Conservation (phyloP, 2,888 invertebrate genomes). For the Macrophya alboannulata region DNA sequence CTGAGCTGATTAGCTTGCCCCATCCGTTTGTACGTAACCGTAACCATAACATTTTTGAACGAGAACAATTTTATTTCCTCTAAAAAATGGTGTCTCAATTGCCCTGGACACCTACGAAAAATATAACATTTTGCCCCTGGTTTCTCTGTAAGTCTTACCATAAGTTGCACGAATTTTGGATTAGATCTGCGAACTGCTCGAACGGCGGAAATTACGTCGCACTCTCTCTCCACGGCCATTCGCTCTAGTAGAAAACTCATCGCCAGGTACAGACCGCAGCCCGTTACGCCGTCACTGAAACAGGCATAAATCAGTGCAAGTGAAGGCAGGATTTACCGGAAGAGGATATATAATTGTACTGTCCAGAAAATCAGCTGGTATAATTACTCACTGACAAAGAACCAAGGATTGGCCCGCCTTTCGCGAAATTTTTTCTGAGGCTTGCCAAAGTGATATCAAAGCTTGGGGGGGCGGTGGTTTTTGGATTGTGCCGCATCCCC, state of each 20-base stretch:
- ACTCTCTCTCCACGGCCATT: constrained; percentile 81
- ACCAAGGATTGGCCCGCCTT: constrained; percentile 74
- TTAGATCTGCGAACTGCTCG: no score
- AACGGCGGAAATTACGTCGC: constrained; percentile 80
- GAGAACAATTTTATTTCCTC: no score
- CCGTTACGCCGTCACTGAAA: constrained; percentile 80
- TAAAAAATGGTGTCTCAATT: no score
- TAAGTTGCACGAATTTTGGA: no score
- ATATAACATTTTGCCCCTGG: constrained; percentile 71
- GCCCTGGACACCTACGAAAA: no score
- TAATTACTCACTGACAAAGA: constrained; percentile 78
- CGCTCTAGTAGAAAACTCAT: constrained; percentile 77
- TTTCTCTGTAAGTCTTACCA: no score
- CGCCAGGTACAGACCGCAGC: constrained; percentile 79
- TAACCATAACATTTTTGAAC: no score
- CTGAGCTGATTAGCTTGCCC: no score
- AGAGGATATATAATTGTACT: no score
- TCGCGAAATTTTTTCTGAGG: constrained; percentile 63
- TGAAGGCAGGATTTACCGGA: no score
- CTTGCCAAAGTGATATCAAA: constrained; percentile 74
- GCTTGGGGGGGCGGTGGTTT: constrained; percentile 68
- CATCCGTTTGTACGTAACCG: no score
- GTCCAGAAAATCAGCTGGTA: not conserved
- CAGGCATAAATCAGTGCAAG: not conserved
- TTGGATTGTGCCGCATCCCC: constrained; percentile 69